Evolutionary conservation across 2,888 invertebrate species (phyloP).

Genomic region (Ctenicera cuprea): DNA sequence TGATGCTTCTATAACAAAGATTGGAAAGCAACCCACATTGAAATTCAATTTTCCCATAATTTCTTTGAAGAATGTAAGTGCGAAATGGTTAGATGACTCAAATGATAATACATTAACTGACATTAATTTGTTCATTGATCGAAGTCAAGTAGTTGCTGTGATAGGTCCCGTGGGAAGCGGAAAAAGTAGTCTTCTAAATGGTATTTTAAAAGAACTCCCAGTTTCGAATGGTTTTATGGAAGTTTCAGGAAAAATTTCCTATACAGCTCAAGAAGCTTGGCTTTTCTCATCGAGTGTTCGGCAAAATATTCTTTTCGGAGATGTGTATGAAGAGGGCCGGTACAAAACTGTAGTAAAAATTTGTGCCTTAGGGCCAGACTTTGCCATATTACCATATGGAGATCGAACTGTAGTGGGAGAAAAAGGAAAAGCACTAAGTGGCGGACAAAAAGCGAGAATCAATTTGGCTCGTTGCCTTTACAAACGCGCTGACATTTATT

Average conservation of each 20-base stretch:
- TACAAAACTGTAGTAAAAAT: constrained; percentile 79
- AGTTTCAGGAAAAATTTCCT: constrained; percentile 75
- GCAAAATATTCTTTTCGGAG: constrained; percentile 88
- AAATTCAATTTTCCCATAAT: constrained; percentile 71
- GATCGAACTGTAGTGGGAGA: constrained; percentile 89
- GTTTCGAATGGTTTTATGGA: constrained; percentile 70
- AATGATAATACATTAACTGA: constrained; percentile 33
- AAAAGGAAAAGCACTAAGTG: constrained; percentile 86
- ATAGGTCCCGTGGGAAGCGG: constrained; percentile 85
- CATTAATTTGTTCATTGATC: constrained; percentile 70
- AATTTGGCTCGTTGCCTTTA: constrained; percentile 87
- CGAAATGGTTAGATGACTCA: constrained; percentile 78
- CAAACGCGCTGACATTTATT: constrained; percentile 85
- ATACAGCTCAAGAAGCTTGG: constrained; percentile 81
- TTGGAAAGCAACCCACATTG: not conserved
- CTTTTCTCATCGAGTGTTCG: constrained; percentile 77
- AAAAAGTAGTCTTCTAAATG: constrained; percentile 75
- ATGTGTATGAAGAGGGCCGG: constrained; percentile 75
- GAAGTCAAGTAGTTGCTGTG: constrained; percentile 74
- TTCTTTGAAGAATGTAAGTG: constrained; percentile 78
- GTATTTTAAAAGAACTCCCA: constrained; percentile 72
- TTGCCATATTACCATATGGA: constrained; percentile 83
- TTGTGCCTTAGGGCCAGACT: constrained; percentile 81
- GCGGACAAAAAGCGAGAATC: constrained; percentile 90
- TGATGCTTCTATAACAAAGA: not conserved